phyloP scores from a whole-genome alignment of 92 coral and sea anemone genomes.

The Pocillopora grandis region DNA sequence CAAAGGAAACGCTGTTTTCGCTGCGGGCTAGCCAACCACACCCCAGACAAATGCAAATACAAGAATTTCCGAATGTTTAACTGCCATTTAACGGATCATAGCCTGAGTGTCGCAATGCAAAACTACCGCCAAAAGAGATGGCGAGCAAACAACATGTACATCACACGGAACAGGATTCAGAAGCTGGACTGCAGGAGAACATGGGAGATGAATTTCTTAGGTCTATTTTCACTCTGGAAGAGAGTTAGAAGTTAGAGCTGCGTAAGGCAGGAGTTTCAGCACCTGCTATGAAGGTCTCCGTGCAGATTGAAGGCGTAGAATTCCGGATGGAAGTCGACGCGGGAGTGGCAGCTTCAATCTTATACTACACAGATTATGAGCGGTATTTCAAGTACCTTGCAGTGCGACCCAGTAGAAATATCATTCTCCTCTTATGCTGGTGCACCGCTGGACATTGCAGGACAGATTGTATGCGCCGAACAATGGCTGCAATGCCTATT shows the following conservation, averaged over 20 bases:
- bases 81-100: too few species aligned
- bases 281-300: constrained; percentile 20
- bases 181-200: not conserved
- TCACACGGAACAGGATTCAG: constrained; percentile 2
- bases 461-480: constrained; percentile 35
- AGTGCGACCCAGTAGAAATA: constrained; percentile 19
- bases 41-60: too few species aligned
- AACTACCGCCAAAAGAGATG: too few species aligned
- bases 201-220: constrained; percentile 8
- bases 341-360: constrained; percentile 47
- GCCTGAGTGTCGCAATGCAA: too few species aligned
- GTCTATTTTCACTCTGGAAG: not conserved
- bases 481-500: not conserved
- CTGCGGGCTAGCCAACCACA: too few species aligned
- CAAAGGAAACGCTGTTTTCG: too few species aligned
- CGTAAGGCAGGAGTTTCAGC: not conserved
- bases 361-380: constrained; percentile 38
- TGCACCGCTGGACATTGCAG: constrained; percentile 39
- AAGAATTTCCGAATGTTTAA: too few species aligned
- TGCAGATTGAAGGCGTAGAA: constrained; percentile 16
- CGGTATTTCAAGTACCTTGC: constrained; percentile 40
- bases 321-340: constrained; percentile 41
- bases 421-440: constrained; percentile 44
- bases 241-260: not conserved
- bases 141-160: not conserved